These are phyloP conservation scores for Drosophila nannoptera DNA, from an alignment of 1,140 invertebrate species.

Conservation along the genomic window DNA sequence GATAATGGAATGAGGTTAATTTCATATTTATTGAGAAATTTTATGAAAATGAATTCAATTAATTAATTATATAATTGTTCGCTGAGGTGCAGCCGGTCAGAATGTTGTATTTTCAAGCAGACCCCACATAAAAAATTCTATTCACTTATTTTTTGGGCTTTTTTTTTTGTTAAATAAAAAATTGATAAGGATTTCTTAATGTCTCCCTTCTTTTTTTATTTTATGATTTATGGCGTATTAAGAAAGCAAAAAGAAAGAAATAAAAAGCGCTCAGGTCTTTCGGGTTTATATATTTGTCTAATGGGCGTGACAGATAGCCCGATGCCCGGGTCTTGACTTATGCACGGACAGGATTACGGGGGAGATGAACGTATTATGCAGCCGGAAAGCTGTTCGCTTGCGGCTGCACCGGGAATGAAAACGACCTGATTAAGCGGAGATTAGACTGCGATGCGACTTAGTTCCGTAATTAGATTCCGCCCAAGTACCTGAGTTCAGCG, in stretches of 20 bases:
- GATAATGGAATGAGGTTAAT: too few relatives aligned
- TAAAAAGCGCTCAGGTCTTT: conserved; percentile 3
- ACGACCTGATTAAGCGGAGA: conserved; percentile 3
- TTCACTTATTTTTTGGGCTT: not conserved
- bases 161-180: conserved; percentile 1
- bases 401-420: conserved; percentile 2
- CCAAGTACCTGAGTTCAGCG: conserved; percentile 11
- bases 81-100: too few relatives aligned
- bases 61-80: too few relatives aligned
- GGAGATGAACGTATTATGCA: conserved; percentile 1
- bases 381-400: conserved; percentile 6
- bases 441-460: conserved; percentile 25
- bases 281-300: conserved; percentile 35
- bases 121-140: not conserved
- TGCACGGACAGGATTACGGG: not conserved
- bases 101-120: not conserved
- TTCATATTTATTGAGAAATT: not conserved
- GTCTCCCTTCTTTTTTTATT: not conserved
- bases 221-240: conserved; percentile 32
- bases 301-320: conserved; percentile 31
- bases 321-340: conserved; percentile 15
- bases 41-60: not conserved
- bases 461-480: conserved; percentile 32
- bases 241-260: not conserved
- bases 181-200: conserved; percentile 24